Percentiles rank a stretch among this genome's conserved stretches.
Conservation (phyloP, 2,888 invertebrate species). For the Lasioglossum figueresi region DNA sequence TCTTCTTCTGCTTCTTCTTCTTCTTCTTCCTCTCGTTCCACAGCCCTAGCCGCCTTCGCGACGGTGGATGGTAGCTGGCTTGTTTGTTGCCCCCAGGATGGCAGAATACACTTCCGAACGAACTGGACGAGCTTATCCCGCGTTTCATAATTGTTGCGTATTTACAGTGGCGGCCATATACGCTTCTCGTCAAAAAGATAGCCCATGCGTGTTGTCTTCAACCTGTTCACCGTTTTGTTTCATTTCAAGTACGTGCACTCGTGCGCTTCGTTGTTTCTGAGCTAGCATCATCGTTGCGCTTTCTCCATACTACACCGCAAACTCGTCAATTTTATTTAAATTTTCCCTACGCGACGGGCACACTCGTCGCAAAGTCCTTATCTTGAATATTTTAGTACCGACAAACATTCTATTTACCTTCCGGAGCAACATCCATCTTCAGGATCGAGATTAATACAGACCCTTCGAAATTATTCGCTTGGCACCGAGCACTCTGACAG, state of each 20-base stretch:
- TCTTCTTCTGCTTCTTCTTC: neutral
- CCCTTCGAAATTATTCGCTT: neutral
- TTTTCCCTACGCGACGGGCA: too few relatives aligned
- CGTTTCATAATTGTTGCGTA: slow-evolving; percentile 75
- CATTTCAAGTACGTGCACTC: too few relatives aligned
- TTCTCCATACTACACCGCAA: too few relatives aligned
- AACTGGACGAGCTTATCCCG: slow-evolving; percentile 70
- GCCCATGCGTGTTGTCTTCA: neutral
- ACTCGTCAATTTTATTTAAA: too few relatives aligned
- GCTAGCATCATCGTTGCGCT: too few relatives aligned
- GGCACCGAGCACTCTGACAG: neutral
- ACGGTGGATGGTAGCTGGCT: slow-evolving; percentile 31
- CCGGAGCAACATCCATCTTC: neutral
- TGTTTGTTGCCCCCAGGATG: slow-evolving; percentile 29
- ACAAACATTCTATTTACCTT: neutral
- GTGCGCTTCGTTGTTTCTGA: too few relatives aligned
- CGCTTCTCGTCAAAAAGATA: neutral
- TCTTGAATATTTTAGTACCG: too few relatives aligned
- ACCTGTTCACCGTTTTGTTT: too few relatives aligned
- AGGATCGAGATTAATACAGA: neutral
- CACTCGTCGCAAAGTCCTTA: too few relatives aligned
- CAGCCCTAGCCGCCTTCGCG: slow-evolving; percentile 10
- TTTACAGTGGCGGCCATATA: neutral
- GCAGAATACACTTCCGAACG: slow-evolving; percentile 46
- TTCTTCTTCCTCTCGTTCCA: slow-evolving; percentile 20